These are phyloP conservation scores for Burhinus oedicnemus DNA, from an alignment of 2,113 vertebrate genomes.

Conservation along the genomic window DNA sequence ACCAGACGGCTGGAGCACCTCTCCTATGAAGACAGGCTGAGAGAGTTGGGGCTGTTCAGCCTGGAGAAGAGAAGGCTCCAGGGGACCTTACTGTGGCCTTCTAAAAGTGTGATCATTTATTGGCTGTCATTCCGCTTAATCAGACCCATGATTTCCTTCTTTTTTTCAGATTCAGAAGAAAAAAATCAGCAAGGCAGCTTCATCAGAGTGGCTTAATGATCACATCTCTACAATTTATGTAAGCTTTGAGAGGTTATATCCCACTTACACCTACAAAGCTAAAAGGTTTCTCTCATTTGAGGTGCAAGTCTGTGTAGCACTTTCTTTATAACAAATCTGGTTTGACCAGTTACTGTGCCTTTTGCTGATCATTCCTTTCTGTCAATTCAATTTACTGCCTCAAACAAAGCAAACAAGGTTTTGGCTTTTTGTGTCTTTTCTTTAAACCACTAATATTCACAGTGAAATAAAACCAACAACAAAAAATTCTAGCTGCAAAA, in stretches of 20 bases:
- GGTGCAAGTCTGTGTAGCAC: neutral
- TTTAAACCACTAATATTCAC: neutral
- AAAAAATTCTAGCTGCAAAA: neutral
- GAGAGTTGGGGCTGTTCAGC: neutral
- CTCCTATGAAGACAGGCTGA: neutral
- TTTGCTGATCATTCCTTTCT: neutral
- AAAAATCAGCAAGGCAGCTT: neutral
- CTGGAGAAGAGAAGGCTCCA: neutral
- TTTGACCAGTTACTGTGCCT: neutral
- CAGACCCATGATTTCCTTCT: neutral
- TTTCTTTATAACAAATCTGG: neutral
- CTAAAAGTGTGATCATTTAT: neutral
- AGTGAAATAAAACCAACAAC: neutral
- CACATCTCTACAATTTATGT: fast-evolving
- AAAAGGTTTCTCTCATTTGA: neutral
- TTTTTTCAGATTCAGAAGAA: neutral
- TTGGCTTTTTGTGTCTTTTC: neutral
- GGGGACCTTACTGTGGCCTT: fast-evolving
- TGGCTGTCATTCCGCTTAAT: neutral
- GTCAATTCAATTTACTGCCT: neutral
- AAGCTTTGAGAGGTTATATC: neutral
- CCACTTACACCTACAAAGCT: neutral
- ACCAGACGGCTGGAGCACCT: neutral
- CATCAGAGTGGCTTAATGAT: neutral
- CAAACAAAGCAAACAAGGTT: neutral